Percentiles rank a stretch among this genome's conserved stretches.
Evolutionary conservation across 2,113 vertebrate species (phyloP).

Genomic region (Acanthisitta chloris): DNA sequence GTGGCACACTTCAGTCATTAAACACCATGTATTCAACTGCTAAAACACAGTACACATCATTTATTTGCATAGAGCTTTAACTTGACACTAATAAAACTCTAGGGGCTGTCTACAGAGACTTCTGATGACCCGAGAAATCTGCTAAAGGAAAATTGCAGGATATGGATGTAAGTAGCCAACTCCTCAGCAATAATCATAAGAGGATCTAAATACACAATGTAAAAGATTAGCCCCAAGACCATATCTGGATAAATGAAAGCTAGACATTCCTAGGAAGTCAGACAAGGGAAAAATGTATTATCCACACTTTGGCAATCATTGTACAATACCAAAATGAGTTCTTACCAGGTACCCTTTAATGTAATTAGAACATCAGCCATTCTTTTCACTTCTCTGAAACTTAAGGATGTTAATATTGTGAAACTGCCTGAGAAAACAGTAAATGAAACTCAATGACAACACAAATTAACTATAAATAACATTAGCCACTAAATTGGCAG

Average conservation of each 20-base stretch:
- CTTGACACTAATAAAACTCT: background rate
- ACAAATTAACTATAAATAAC: background rate
- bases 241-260: background rate
- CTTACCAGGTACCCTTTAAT: background rate
- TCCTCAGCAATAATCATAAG: background rate
- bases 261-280: background rate
- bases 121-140: background rate
- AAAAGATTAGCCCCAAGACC: background rate
- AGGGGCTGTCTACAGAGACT: background rate
- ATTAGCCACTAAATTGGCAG: accelerated
- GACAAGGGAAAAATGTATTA: background rate
- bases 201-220: background rate
- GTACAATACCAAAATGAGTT: background rate
- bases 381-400: background rate
- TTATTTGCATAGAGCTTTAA: background rate
- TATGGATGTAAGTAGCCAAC: background rate
- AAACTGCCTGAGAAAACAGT: background rate
- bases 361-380: background rate
- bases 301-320: background rate
- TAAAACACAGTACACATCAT: background rate
- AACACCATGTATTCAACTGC: background rate
- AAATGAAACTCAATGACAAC: background rate
- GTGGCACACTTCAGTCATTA: background rate
- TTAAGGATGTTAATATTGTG: background rate
- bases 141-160: background rate